These are phyloP conservation scores for Dinomys branickii DNA, from an alignment of 2,113 vertebrate genomes.

Conservation along the genomic window DNA sequence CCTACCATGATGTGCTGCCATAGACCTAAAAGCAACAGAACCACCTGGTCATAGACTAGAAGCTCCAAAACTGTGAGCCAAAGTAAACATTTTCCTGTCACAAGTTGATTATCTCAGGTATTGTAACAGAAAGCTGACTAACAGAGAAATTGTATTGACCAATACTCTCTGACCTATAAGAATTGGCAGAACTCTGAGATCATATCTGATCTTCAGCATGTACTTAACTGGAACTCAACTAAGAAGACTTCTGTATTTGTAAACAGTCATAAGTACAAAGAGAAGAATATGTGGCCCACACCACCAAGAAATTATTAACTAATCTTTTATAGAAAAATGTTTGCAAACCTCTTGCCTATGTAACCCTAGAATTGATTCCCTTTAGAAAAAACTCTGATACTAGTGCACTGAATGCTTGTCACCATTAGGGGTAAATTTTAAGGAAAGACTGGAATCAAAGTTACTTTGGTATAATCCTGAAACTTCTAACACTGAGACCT, in stretches of 20 bases:
- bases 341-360: neutral
- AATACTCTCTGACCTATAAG: neutral
- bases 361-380: neutral
- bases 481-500: conserved; percentile 23
- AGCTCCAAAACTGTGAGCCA: neutral
- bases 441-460: neutral
- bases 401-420: neutral
- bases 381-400: neutral
- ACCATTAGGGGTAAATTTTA: neutral
- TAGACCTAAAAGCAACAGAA: neutral
- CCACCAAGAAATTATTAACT: neutral
- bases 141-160: neutral
- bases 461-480: neutral
- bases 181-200: neutral
- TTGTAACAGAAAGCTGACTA: neutral
- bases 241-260: conserved; percentile 1
- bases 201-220: neutral
- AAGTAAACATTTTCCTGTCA: neutral
- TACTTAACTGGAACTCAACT: neutral
- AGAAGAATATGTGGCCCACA: neutral
- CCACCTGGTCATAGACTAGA: neutral
- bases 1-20: neutral
- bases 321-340: neutral
- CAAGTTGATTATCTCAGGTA: neutral
- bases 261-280: neutral